Evolutionary conservation across 2,113 vertebrate species (phyloP), one percentile per base, ranked within the genome.

Genomic region (Sapayoa aenigma): DNA sequence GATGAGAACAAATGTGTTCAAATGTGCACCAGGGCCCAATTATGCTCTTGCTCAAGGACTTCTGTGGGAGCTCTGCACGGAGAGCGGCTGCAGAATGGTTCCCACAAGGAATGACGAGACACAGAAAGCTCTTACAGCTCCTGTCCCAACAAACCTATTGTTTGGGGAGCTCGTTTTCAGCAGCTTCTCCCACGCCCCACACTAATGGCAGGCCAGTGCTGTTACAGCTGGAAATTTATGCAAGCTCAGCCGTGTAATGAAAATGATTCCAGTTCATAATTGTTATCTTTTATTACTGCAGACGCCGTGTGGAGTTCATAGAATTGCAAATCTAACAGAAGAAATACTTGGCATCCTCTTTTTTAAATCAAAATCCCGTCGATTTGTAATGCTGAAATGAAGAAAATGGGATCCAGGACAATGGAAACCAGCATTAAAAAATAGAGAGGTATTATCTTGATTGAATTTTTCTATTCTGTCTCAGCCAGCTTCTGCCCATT

Each of bases 1-100:
- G 93, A 95, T 93, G 94, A 73, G 88, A 91, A 90, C 81, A 94
- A 92, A 91, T 50, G 53, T 65, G 65, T 72, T 78, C 12, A 79
- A 89, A 30, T 76, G 93, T 47, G 73, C 93, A 66, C 75, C 63
- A 31, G 88, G 75, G 94, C 62, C 74, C 78, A 76, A n/a, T 79
- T 86, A 25, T 24, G 35, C 44, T 56, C 62, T 96, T 92, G 84
- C 71, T 82, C 74, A 33, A 73, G 83, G 91, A 52, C 78, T 95
- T 63, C 67, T 56, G 25, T 89, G 95, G 91, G 88, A 93, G 46
- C 72, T 69, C 30, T 86, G 85, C 68, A 8, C 9, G 2, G 30
- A 66, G 10, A 7, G 41, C 3, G 3, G 60, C 84, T 92, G 60
- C 74, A 56, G 59, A 90, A 88, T 78, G 67, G 46, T 9, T 94